Percentiles rank a stretch among this genome's conserved stretches.
Conservation (phyloP, 2,888 invertebrate species). For the Dione juno region DNA sequence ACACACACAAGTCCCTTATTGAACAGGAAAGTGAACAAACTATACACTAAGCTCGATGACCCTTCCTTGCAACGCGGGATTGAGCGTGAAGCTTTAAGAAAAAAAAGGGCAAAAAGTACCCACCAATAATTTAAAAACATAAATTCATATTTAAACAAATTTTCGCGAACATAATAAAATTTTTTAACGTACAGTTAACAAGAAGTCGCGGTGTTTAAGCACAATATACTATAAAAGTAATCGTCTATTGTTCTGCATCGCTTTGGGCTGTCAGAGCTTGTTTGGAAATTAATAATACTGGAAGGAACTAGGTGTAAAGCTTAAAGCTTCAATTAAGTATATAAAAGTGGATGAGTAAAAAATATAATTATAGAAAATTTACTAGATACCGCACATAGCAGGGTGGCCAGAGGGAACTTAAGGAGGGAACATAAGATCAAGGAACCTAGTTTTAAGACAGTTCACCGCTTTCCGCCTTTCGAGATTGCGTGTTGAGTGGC, state of each 20-base stretch:
- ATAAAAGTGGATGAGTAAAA: too few relatives aligned
- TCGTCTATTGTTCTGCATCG: slow-evolving; percentile 57
- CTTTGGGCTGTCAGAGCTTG: slow-evolving; percentile 50
- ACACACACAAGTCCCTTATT: too few relatives aligned
- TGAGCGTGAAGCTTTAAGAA: neutral
- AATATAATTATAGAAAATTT: too few relatives aligned
- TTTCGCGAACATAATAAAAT: slow-evolving; percentile 45
- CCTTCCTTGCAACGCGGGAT: neutral
- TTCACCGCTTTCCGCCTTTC: neutral
- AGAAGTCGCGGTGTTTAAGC: slow-evolving; percentile 49
- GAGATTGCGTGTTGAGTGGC: neutral
- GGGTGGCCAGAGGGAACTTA: neutral
- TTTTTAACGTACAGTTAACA: slow-evolving; percentile 49
- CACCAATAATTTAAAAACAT: neutral
- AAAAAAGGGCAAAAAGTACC: neutral
- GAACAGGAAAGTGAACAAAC: too few relatives aligned
- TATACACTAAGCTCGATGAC: too few relatives aligned
- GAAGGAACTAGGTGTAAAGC: slow-evolving; percentile 26
- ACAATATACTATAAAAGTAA: slow-evolving; percentile 62
- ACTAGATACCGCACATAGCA: neutral
- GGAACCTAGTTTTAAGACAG: too few relatives aligned
- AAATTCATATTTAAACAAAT: slow-evolving; percentile 41
- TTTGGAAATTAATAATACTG: slow-evolving; percentile 38
- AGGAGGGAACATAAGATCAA: neutral
- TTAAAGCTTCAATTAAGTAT: too few relatives aligned